phyloP scores from a whole-genome alignment of 2,888 invertebrate species.

The Hirudinaria manillensis region DNA sequence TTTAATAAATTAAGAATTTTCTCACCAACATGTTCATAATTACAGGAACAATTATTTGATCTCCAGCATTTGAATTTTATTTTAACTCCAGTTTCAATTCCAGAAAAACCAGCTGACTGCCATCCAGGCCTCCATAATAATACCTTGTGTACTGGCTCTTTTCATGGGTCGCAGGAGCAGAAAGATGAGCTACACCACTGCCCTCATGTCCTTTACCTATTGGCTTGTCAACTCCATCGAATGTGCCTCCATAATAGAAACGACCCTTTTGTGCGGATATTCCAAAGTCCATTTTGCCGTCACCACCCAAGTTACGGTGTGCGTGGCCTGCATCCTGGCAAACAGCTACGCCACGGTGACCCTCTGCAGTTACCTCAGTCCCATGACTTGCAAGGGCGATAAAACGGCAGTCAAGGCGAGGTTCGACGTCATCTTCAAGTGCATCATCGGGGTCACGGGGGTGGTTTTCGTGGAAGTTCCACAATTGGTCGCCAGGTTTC shows the following conservation, averaged over 20 bases:
- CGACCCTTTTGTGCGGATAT: constrained; percentile 30
- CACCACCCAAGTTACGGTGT: constrained; percentile 34
- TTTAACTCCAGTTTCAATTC: neutral
- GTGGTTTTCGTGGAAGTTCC: constrained; percentile 40
- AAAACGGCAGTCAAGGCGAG: neutral
- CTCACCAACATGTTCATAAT: too few relatives aligned
- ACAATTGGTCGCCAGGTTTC: constrained; percentile 39
- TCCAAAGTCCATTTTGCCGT: constrained; percentile 34
- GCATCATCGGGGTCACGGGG: constrained; percentile 36
- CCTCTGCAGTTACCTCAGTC: constrained; percentile 40
- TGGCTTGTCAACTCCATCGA: constrained; percentile 40
- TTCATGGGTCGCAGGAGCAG: constrained; percentile 40
- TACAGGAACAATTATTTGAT: too few relatives aligned
- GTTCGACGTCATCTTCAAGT: constrained; percentile 32
- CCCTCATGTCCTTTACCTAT: constrained; percentile 36
- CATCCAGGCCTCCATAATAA: constrained; percentile 36
- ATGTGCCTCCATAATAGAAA: constrained; percentile 37
- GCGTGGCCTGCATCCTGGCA: constrained; percentile 34
- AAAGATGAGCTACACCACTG: constrained; percentile 40
- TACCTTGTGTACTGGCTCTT: constrained; percentile 37
- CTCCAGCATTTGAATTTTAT: too few relatives aligned
- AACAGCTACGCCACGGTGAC: constrained; percentile 36
- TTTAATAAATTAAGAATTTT: too few relatives aligned
- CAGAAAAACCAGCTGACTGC: constrained; percentile 36
- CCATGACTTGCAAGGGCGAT: constrained; percentile 30